These are phyloP conservation scores for Philereme transversata DNA, from an alignment of 2,888 invertebrate species.

Conservation along the genomic window DNA sequence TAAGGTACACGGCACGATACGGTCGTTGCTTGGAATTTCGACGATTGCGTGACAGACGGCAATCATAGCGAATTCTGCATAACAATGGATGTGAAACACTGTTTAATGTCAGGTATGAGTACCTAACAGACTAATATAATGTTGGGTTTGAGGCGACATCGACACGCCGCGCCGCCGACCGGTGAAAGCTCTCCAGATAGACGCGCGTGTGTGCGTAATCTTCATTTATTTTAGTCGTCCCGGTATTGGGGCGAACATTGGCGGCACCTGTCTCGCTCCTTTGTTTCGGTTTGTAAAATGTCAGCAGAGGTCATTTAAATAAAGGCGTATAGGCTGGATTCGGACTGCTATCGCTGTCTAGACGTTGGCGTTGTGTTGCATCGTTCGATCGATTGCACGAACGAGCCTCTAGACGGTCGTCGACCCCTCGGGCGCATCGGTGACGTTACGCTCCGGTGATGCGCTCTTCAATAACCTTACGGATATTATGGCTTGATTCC, in stretches of 20 bases:
- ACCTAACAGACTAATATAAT: conserved; percentile 36
- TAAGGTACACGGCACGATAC: conserved; percentile 30
- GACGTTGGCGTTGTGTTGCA: conserved; percentile 79
- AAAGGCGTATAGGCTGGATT: conserved; percentile 74
- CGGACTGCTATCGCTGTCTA: conserved; percentile 77
- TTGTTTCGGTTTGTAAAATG: conserved; percentile 80
- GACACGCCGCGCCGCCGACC: conserved; percentile 56
- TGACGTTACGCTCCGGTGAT: conserved; percentile 82
- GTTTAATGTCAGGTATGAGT: conserved; percentile 33
- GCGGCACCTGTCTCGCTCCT: conserved; percentile 78
- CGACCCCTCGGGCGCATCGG: conserved; percentile 82
- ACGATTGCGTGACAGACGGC: conserved; percentile 60
- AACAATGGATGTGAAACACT: conserved; percentile 55
- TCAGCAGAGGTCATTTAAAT: conserved; percentile 82
- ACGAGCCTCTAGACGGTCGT: conserved; percentile 78
- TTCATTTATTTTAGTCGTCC: conserved; percentile 73
- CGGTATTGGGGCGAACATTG: conserved; percentile 57
- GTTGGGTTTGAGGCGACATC: conserved; percentile 45
- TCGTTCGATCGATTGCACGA: conserved; percentile 82
- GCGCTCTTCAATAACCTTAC: conserved; percentile 76
- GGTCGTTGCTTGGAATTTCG: conserved; percentile 47
- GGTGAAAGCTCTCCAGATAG: conserved; percentile 73
- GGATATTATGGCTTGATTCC: conserved; percentile 63
- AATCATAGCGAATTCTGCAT: conserved; percentile 45
- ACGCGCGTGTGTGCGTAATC: conserved; percentile 60